A percentile compares a stretch with the other conserved stretches of the same genome.
phyloP scores from a whole-genome alignment of 2,797 vertebrate species.

The Hapalemur alaotrensis region DNA sequence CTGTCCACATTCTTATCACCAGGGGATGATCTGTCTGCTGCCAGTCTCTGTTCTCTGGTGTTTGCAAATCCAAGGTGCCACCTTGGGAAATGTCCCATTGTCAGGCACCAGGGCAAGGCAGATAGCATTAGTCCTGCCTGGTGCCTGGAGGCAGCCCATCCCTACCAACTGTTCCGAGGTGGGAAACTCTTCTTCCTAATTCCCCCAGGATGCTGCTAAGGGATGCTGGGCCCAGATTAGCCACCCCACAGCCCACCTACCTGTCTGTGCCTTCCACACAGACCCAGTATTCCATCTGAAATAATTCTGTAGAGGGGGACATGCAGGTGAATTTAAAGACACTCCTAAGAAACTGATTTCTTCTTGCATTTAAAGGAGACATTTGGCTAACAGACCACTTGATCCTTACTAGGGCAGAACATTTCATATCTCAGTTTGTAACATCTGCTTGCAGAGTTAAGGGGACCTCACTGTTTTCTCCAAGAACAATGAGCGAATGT shows the following conservation, averaged over 20 bases:
- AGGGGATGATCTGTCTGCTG: background rate
- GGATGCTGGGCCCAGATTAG: background rate
- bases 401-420: background rate
- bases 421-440: background rate
- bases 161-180: background rate
- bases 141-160: background rate
- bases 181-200: background rate
- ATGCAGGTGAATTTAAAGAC: background rate
- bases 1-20: background rate
- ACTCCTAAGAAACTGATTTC: background rate
- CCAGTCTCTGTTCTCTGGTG: background rate
- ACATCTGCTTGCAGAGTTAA: background rate
- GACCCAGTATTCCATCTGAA: background rate
- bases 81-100: background rate
- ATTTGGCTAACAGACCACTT: background rate
- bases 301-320: background rate
- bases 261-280: background rate
- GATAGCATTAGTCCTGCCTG: too few relatives aligned
- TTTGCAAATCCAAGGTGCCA: background rate
- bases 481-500: background rate
- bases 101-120: background rate
- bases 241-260: background rate
- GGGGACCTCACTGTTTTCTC: background rate
- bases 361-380: background rate
- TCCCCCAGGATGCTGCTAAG: background rate